phyloP scores from a whole-genome alignment of 1,140 invertebrate species.

The Alviniconcha marisindica region DNA sequence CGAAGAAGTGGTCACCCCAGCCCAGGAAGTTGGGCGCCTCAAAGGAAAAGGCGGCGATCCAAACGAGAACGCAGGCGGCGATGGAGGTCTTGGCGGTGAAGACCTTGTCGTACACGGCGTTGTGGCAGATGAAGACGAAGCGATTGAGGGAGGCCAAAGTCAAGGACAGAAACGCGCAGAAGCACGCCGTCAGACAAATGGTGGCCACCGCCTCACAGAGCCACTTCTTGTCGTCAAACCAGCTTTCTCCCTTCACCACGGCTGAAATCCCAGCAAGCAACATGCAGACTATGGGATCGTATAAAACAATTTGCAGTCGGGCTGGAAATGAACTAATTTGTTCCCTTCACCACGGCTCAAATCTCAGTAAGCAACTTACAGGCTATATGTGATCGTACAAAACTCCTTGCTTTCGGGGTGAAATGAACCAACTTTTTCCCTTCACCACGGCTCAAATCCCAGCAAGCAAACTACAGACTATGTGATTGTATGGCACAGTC shows the following conservation, averaged over 20 bases:
- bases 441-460: too few species aligned
- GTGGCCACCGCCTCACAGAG: constrained; percentile 66
- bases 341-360: too few species aligned
- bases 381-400: too few species aligned
- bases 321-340: too few species aligned
- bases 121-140: constrained; percentile 70
- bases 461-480: too few species aligned
- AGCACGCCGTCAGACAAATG: constrained; percentile 70
- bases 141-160: constrained; percentile 68
- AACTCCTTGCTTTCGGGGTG: too few species aligned
- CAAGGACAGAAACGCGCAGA: constrained; percentile 71
- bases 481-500: too few species aligned
- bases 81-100: constrained; percentile 56
- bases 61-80: constrained; percentile 55
- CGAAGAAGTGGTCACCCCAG: constrained; percentile 70
- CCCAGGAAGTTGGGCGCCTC: constrained; percentile 71
- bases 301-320: too few species aligned
- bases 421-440: too few species aligned
- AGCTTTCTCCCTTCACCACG: constrained; percentile 66
- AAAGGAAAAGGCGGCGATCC: constrained; percentile 64
- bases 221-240: constrained; percentile 61
- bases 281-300: constrained; percentile 5
- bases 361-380: too few species aligned
- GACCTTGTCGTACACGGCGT: constrained; percentile 55
- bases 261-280: too few species aligned